Conservation (phyloP, 2,888 invertebrate species). For the Eupithecia inturbata region DNA sequence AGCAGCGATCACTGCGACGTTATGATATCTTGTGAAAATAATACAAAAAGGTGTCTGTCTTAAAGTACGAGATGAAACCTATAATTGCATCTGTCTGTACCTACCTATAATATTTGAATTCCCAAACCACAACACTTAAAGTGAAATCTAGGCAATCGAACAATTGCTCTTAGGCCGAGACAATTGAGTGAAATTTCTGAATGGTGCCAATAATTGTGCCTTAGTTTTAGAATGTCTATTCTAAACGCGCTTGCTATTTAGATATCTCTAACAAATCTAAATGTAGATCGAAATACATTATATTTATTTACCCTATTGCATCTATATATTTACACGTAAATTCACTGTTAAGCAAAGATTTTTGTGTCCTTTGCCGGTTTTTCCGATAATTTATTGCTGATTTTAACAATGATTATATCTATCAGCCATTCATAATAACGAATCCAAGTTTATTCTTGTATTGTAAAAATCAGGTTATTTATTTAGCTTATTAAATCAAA, state of each 20-base stretch:
- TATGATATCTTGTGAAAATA: background rate
- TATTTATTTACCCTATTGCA: background rate
- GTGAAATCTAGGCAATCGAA: conserved; percentile 37
- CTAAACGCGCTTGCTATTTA: conserved; percentile 22
- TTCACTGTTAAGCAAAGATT: background rate
- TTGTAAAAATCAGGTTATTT: background rate
- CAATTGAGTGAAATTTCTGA: conserved; percentile 42
- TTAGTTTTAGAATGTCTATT: conserved; percentile 38
- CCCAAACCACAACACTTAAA: conserved; percentile 27
- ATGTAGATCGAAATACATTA: background rate
- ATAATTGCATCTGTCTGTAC: background rate
- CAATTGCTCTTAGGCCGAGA: conserved; percentile 36
- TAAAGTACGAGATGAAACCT: background rate
- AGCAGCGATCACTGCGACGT: background rate
- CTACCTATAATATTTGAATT: background rate
- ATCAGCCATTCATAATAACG: background rate
- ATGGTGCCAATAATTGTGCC: conserved; percentile 44
- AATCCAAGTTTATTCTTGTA: background rate
- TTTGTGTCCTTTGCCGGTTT: background rate
- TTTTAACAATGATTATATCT: background rate
- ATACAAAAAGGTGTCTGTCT: background rate
- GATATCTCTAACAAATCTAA: background rate
- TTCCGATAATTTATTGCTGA: background rate
- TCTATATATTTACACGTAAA: background rate
- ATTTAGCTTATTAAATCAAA: background rate